These are phyloP conservation scores for Capromys pilorides DNA, from an alignment of 2,797 vertebrate genomes.

Conservation along the genomic window DNA sequence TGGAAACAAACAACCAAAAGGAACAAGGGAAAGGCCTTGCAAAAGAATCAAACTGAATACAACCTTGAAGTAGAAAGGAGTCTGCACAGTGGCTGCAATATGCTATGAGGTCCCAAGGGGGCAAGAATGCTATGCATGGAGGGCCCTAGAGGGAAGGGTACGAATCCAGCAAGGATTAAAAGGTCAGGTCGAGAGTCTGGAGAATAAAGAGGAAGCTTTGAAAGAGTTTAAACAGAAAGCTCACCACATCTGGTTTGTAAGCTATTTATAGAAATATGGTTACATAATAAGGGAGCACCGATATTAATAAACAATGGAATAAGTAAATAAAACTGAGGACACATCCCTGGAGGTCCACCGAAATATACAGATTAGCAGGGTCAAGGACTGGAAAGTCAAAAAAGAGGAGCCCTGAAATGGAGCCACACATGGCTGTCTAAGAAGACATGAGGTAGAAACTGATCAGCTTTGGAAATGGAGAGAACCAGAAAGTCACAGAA, in stretches of 20 bases:
- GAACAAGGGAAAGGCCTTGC: not conserved
- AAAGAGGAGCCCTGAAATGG: not conserved
- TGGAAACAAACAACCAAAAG: not conserved
- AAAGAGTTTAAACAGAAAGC: not conserved
- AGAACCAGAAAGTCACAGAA: accelerated
- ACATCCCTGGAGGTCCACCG: not conserved
- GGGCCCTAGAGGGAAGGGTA: not conserved
- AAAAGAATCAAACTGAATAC: not conserved
- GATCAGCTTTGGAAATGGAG: not conserved
- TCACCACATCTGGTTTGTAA: not conserved
- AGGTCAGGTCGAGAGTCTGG: too few relatives aligned
- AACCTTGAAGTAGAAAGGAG: not conserved
- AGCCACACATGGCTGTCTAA: not conserved
- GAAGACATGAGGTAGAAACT: not conserved
- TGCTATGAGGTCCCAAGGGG: not conserved
- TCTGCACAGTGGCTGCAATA: too few relatives aligned
- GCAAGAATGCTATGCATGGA: not conserved
- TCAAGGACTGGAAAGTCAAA: not conserved
- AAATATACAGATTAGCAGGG: not conserved
- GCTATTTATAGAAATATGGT: not conserved
- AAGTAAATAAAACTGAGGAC: not conserved
- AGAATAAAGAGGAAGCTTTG: not conserved
- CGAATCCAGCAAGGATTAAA: too few relatives aligned
- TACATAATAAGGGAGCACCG: not conserved
- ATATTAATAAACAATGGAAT: not conserved